phyloP scores from a whole-genome alignment of 1,140 invertebrate species.

The Diachasmimorpha longicaudata region DNA sequence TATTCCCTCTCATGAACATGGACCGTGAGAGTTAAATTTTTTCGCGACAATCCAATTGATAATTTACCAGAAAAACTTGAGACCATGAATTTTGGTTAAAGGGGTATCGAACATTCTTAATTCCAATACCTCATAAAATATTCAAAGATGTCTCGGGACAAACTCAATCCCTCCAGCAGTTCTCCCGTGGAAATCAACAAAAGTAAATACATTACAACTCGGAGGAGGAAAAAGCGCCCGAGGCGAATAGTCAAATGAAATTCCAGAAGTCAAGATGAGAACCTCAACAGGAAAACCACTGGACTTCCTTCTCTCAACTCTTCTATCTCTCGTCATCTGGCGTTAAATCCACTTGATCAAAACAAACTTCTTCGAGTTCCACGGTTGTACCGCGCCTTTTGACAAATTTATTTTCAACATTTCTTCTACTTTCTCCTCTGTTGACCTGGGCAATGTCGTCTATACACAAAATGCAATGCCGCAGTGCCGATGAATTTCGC shows the following conservation, averaged over 20 bases:
- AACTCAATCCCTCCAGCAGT: neutral
- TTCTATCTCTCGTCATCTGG: neutral
- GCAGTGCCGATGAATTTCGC: neutral
- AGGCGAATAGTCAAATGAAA: neutral
- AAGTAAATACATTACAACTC: neutral
- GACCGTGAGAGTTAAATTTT: too few relatives aligned
- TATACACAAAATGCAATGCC: neutral
- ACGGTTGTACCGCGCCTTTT: neutral
- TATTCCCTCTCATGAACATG: too few relatives aligned
- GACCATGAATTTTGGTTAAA: too few relatives aligned
- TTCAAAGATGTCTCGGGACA: too few relatives aligned
- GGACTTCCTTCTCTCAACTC: neutral
- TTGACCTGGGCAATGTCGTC: neutral
- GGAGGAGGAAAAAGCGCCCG: neutral
- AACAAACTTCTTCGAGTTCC: neutral
- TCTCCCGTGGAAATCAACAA: neutral
- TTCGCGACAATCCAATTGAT: too few relatives aligned
- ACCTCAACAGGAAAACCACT: neutral
- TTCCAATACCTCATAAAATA: too few relatives aligned
- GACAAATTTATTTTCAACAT: neutral
- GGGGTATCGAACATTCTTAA: too few relatives aligned
- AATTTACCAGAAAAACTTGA: too few relatives aligned
- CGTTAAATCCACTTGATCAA: conserved; percentile 21
- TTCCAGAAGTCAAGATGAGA: neutral
- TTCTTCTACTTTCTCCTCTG: neutral